Conservation (phyloP, 2,797 vertebrate species). For the Gila robusta region DNA sequence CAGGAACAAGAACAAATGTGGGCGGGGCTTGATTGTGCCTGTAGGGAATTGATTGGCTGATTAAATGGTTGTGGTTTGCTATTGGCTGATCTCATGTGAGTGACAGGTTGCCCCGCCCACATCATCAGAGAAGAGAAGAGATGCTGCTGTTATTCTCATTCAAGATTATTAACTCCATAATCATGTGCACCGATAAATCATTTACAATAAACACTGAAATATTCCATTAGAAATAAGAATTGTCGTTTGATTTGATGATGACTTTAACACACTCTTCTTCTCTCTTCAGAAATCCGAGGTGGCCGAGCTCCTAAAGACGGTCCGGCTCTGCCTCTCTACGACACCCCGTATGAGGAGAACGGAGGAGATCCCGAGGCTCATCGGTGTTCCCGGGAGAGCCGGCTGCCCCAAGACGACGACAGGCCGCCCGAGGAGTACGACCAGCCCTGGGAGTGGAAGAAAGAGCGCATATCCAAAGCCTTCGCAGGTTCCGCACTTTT, state of each 20-base stretch:
- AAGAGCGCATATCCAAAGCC: constrained; percentile 95
- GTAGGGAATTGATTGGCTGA: too few relatives aligned
- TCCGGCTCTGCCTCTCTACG: constrained; percentile 85
- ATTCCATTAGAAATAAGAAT: too few relatives aligned
- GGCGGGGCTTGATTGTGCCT: too few relatives aligned
- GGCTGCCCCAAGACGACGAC: constrained; percentile 94
- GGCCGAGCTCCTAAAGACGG: constrained; percentile 85
- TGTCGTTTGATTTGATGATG: too few relatives aligned
- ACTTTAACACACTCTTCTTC: neutral
- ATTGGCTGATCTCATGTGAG: too few relatives aligned
- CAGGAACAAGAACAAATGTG: neutral
- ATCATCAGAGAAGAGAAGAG: too few relatives aligned
- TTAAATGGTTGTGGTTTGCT: too few relatives aligned
- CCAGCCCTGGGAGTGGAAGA: constrained; percentile 99
- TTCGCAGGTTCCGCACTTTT: constrained; percentile 86
- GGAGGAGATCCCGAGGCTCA: constrained; percentile 77
- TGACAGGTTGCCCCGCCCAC: too few relatives aligned
- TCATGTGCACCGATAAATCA: too few relatives aligned
- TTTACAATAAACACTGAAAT: too few relatives aligned
- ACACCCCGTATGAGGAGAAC: constrained; percentile 93
- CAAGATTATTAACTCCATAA: too few relatives aligned
- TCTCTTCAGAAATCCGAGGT: constrained; percentile 87
- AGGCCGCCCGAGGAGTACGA: constrained; percentile 96
- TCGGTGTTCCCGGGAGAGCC: constrained; percentile 87
- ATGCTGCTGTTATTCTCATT: too few relatives aligned